These are phyloP conservation scores for Drosophila meridionalis DNA, from an alignment of 2,888 invertebrate genomes.

Conservation along the genomic window DNA sequence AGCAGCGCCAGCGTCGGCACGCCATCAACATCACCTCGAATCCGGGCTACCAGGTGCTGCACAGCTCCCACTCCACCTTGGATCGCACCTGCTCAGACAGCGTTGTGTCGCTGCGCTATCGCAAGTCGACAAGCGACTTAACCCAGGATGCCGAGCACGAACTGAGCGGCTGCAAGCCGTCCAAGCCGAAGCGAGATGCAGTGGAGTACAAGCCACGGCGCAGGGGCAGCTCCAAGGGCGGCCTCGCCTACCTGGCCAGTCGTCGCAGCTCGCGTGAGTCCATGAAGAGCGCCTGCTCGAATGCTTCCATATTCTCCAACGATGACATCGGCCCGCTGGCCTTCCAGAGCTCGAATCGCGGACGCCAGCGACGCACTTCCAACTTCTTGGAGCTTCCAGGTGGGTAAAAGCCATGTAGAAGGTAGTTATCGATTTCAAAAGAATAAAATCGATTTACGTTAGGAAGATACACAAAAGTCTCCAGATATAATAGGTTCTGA, in stretches of 20 bases:
- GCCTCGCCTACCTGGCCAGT: conserved; percentile 92
- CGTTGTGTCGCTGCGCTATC: conserved; percentile 86
- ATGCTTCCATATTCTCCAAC: conserved; percentile 89
- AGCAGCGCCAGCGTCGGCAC: conserved; percentile 78
- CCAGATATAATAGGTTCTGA: no score
- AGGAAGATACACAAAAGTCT: no score
- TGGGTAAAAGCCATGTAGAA: conserved; percentile 82
- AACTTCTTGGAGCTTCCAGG: conserved; percentile 95
- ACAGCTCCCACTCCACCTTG: conserved; percentile 84
- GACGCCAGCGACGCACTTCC: conserved; percentile 92
- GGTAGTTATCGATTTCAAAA: no score
- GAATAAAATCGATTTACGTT: no score
- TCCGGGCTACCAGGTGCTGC: conserved; percentile 85
- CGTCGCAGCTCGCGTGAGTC: conserved; percentile 93
- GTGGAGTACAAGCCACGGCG: conserved; percentile 86
- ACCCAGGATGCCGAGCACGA: conserved; percentile 84
- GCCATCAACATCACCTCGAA: conserved; percentile 85
- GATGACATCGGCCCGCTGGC: conserved; percentile 93
- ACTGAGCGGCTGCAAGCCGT: conserved; percentile 63
- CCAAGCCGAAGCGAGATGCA: conserved; percentile 57
- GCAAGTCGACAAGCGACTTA: conserved; percentile 92
- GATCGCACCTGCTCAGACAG: conserved; percentile 85
- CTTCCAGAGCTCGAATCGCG: conserved; percentile 91
- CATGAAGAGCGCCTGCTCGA: conserved; percentile 88
- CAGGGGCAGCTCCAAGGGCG: conserved; percentile 88